Base-by-base conservation (phyloP, 2,113 vertebrate species). In the Heterochromis multidens region DNA sequence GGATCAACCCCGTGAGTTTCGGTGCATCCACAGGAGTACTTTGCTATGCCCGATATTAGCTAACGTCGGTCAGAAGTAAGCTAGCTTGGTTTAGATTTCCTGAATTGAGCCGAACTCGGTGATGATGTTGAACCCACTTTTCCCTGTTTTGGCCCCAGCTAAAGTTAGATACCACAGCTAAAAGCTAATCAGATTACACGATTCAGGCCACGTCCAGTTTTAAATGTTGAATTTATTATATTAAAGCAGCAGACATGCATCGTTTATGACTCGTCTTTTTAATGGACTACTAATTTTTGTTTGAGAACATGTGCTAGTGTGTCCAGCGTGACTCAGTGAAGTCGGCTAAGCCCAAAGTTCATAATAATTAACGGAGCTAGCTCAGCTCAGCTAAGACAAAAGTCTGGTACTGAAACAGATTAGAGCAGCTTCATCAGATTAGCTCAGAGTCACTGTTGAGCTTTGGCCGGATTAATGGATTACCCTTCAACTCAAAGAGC, bases 161-260 rank as follows among this genome's bases (percentile, higher is more conserved):
- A 74, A 74, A 31, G 67, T 31, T n/a, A n/a, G n/a, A n/a, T n/a
- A 40, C 33, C 1, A 6, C 12, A 63, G n/a, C 0, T 6, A 40
- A 43, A 12, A 49, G 40, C 27, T 49, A 27, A 23, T 25, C 3
- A 40, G 43, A 1, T 19, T 49, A 19, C 9, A 4, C 49, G 40
- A 46, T 72, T 12, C 13, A 52, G 7, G 37, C 25, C 17, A 43
- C 25, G 4, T n/a, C 63, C 23, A 52, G 46, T 19, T 21, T n/a
- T 31, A 52, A 74, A 31, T 19, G 6, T 19, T 7, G 4, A 74
- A 74, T 2, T 74, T 31, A 54, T 21, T 2, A 4, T 74, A 31
- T 52, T 13, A 31, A 13, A 74, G 29, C 17, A 52, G 17, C 23
- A 52, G 37, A 46, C 37, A 43, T 67, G 35, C 35, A 70, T 46